These are phyloP conservation scores for Lycaena phlaeas DNA, from an alignment of 2,888 invertebrate genomes.

Conservation along the genomic window DNA sequence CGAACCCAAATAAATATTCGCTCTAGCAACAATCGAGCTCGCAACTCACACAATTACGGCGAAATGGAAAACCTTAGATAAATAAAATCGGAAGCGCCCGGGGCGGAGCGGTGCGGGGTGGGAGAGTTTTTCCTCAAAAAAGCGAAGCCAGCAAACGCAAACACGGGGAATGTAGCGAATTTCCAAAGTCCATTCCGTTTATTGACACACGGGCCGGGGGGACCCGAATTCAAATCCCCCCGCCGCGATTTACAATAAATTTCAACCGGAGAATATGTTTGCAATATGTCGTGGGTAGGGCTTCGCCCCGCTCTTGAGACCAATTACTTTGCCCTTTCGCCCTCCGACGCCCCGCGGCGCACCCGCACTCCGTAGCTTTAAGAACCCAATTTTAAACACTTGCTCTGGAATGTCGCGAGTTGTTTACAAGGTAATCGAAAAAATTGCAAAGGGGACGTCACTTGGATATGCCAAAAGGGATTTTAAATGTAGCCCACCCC, in stretches of 20 bases:
- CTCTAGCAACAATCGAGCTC: slow-evolving; percentile 64
- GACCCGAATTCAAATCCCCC: slow-evolving; percentile 51
- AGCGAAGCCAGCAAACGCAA: slow-evolving; percentile 62
- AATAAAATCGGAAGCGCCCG: slow-evolving; percentile 63
- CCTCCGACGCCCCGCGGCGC: slow-evolving; percentile 28
- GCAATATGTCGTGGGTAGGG: slow-evolving; percentile 52
- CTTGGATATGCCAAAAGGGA: slow-evolving; percentile 27
- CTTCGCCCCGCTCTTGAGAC: slow-evolving; percentile 29
- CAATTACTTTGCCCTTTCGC: slow-evolving; percentile 41
- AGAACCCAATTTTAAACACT: slow-evolving; percentile 51
- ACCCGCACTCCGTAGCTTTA: slow-evolving; percentile 23
- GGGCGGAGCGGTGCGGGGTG: slow-evolving; percentile 26
- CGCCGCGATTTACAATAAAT: slow-evolving; percentile 66
- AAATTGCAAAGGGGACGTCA: slow-evolving; percentile 26
- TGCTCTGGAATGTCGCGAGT: slow-evolving; percentile 44
- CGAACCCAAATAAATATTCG: slow-evolving; percentile 68
- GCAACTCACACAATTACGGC: slow-evolving; percentile 66
- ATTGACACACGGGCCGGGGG: slow-evolving; percentile 42
- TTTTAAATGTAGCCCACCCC: slow-evolving; percentile 37
- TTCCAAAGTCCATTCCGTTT: slow-evolving; percentile 65
- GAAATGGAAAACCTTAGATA: slow-evolving; percentile 69
- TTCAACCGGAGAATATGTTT: slow-evolving; percentile 67
- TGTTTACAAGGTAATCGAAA: slow-evolving; percentile 59
- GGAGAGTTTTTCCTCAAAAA: slow-evolving; percentile 47
- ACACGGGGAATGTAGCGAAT: slow-evolving; percentile 65